phyloP scores from a whole-genome alignment of 2,888 invertebrate genomes.

The Perdita meconis region DNA sequence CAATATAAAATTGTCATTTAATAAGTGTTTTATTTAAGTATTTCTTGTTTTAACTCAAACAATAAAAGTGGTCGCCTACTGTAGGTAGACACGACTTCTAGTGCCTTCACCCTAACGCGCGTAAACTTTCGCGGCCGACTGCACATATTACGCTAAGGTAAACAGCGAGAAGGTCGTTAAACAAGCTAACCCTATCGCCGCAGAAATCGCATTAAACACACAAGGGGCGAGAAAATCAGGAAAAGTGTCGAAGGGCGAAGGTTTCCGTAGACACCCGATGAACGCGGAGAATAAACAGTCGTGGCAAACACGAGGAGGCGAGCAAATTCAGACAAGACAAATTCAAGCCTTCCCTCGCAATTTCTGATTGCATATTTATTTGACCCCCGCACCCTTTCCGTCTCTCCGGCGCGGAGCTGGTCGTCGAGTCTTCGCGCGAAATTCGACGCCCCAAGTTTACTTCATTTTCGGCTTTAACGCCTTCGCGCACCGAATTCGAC shows the following conservation, averaged over 20 bases:
- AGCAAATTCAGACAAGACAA: conserved; percentile 38
- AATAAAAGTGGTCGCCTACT: no score
- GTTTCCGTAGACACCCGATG: conserved; percentile 38
- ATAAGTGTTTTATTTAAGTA: no score
- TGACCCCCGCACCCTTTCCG: conserved; percentile 38
- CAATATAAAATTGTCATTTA: no score
- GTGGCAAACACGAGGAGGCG: neutral
- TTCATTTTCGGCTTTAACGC: conserved; percentile 23
- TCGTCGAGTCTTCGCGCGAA: neutral
- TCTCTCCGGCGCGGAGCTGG: neutral
- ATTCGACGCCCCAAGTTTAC: conserved; percentile 17
- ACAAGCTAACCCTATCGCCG: no score
- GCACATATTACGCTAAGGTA: no score
- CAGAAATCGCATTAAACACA: neutral
- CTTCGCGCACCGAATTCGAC: neutral
- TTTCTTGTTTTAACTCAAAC: no score
- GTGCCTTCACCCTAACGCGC: no score
- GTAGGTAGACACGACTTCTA: no score
- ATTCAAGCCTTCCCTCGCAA: conserved; percentile 3
- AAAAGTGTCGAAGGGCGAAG: neutral
- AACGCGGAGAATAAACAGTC: conserved; percentile 59
- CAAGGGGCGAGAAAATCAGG: neutral
- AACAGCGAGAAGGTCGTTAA: no score
- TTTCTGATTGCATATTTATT: conserved; percentile 68
- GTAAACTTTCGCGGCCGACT: no score